phyloP scores from a whole-genome alignment of 2,888 invertebrate species.

The Cheilosia vulpina region DNA sequence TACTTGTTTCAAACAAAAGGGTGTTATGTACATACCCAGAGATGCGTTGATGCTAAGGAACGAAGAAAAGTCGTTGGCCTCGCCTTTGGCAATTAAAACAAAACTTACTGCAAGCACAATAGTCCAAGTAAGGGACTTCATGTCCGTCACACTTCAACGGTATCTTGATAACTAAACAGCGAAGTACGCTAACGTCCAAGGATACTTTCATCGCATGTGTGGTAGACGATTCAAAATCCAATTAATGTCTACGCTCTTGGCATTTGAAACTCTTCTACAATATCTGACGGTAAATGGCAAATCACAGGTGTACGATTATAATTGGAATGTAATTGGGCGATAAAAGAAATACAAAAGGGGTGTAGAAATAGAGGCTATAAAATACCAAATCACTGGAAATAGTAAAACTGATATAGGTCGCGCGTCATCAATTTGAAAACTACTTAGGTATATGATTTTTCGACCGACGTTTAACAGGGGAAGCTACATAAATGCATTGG shows the following conservation, averaged over 20 bases:
- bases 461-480: too few species aligned
- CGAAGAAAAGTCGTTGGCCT: constrained; percentile 87
- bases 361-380: too few species aligned
- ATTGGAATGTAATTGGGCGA: constrained; percentile 20
- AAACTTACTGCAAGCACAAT: not conserved
- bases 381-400: too few species aligned
- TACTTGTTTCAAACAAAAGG: not conserved
- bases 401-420: too few species aligned
- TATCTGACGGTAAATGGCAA: constrained; percentile 42
- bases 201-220: constrained; percentile 41
- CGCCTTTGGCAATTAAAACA: constrained; percentile 15
- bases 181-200: not conserved
- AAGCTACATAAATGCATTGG: too few species aligned
- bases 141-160: constrained; percentile 47
- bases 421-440: too few species aligned
- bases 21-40: constrained; percentile 85
- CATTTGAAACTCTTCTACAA: constrained; percentile 41
- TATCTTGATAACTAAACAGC: constrained; percentile 37
- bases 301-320: constrained; percentile 34
- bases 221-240: constrained; percentile 48
- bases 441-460: too few species aligned
- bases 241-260: constrained; percentile 56
- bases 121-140: constrained; percentile 40
- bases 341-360: not conserved
- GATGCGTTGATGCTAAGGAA: constrained; percentile 89